Conservation (phyloP, 2,113 vertebrate genomes). For the Cricetomys ansorgei region DNA sequence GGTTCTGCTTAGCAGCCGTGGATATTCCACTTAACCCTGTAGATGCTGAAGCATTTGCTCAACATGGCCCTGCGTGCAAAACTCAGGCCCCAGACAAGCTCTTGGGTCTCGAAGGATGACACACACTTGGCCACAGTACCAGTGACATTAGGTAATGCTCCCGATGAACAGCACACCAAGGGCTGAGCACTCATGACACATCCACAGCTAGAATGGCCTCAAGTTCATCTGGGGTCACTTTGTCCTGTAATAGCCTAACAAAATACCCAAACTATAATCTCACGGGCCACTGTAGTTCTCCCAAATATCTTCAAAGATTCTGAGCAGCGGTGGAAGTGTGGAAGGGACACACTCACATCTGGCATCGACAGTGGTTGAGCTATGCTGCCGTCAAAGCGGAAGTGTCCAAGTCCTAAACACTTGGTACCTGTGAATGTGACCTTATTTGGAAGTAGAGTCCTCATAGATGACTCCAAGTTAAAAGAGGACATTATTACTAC, state of each 20-base stretch:
- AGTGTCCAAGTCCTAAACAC: background rate
- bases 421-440: background rate
- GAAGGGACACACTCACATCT: background rate
- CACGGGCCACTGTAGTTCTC: background rate
- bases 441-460: background rate
- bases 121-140: background rate
- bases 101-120: background rate
- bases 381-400: background rate
- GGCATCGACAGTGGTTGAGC: background rate
- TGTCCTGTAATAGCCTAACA: background rate
- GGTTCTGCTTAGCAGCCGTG: background rate
- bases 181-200: background rate
- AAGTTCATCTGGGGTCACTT: constrained; percentile 9
- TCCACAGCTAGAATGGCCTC: background rate
- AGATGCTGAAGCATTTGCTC: background rate
- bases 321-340: too few species aligned
- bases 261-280: background rate
- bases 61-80: background rate
- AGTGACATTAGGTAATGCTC: constrained; percentile 4
- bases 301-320: background rate
- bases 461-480: background rate
- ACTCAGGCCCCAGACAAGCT: background rate
- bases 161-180: background rate
- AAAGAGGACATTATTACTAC: background rate
- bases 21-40: background rate